Base-by-base conservation (phyloP, 2,113 vertebrate species). In the Gobiocypris rarus region DNA sequence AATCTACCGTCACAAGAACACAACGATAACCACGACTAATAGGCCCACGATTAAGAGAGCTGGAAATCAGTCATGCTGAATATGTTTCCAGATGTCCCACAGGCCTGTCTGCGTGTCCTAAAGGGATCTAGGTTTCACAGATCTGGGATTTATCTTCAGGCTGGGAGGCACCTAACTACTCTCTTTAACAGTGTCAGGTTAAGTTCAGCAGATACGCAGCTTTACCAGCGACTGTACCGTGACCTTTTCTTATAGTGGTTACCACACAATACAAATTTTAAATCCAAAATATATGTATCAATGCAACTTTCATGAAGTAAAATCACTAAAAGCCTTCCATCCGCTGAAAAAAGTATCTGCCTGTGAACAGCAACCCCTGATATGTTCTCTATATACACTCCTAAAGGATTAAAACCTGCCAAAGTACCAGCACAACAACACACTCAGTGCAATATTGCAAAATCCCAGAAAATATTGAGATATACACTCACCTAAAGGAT, bases 41-140 rank as follows among this genome's bases (percentile, higher is more conserved):
- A 75, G 24, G 0, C 7, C 8, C 14, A 11, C 7, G 8, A 31
- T 31, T 50, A 50, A 75, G 45, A 75, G 24, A 17, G 45, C 71
- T 9, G 45, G 15, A 5, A 26, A 50, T 52, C 71, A 75, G 17
- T 75, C 71, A 75, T 2, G 24, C 71, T 75, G 45, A 31, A 75
- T 28, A 31, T 50, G 71, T 75, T 75, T 75, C 45, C 71, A 75
- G 71, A 52, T 52, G 71, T 75, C 13, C 43, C 45, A 50, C 45
- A 50, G 43, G 19, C n/a, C 65, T 73, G 70, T 24, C 70, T 73
- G n/a, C n/a, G 13, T n/a, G 38, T 69, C 17, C 31, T 69, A 38
- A 41, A 38, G 31, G 26, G 69, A 71, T 43, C 19, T 71, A 43
- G 4, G 17, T 10, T 13, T 11, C 11, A 71, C 38, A 43, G 10